Conservation (phyloP, 2,888 invertebrate species). For the Euclidia mi region DNA sequence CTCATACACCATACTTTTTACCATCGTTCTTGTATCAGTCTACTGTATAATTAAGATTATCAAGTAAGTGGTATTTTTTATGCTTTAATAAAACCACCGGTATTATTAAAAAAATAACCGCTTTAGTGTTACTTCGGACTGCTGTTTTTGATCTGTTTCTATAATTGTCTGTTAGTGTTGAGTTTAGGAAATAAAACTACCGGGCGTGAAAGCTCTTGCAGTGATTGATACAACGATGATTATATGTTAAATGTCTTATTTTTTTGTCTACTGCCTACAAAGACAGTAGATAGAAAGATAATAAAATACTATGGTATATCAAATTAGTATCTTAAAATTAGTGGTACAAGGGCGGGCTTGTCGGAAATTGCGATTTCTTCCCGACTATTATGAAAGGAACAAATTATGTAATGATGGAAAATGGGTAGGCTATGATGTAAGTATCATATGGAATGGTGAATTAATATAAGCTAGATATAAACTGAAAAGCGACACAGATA, state of each 20-base stretch:
- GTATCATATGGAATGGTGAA: no score
- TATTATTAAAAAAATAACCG: slow-evolving; percentile 30
- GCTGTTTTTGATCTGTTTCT: slow-evolving; percentile 14
- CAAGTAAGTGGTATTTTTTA: slow-evolving; percentile 29
- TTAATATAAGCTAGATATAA: no score
- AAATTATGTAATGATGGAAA: no score
- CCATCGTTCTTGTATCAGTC: slow-evolving; percentile 30
- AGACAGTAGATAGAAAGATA: no score
- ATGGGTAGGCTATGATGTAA: no score
- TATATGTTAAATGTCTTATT: not conserved
- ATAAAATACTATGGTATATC: no score
- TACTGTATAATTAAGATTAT: slow-evolving; percentile 48
- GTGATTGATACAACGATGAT: slow-evolving; percentile 4
- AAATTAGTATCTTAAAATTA: no score
- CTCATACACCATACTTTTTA: slow-evolving; percentile 34
- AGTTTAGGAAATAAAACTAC: slow-evolving; percentile 15
- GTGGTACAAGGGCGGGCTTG: no score
- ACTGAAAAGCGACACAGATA: no score
- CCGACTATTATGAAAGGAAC: no score
- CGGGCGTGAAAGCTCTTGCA: slow-evolving; percentile 15
- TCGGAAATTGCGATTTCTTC: no score
- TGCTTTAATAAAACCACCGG: slow-evolving; percentile 23
- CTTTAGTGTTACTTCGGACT: slow-evolving; percentile 22
- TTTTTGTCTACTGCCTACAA: no score
- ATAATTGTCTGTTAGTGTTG: slow-evolving; percentile 17